A percentile compares a stretch with the other conserved stretches of the same genome.
Evolutionary conservation across 2,113 vertebrate genomes (phyloP).

Genomic region (Brienomyrus brachyistius): DNA sequence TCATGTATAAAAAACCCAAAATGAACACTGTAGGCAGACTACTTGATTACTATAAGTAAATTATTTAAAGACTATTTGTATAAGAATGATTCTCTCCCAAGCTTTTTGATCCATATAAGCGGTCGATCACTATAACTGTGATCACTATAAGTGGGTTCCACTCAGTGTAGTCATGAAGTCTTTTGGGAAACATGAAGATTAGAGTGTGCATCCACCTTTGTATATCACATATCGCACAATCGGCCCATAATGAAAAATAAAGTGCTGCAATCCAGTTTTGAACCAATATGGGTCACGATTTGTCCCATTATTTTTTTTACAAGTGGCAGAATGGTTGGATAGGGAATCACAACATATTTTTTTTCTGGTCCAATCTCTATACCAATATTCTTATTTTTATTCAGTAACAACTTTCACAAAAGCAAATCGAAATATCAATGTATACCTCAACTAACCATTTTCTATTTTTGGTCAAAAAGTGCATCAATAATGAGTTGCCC

Average conservation of each 20-base stretch:
- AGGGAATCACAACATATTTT: not conserved
- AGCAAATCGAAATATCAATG: not conserved
- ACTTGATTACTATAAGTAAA: too few species aligned
- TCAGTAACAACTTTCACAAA: not conserved
- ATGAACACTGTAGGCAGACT: too few species aligned
- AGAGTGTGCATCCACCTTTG: not conserved
- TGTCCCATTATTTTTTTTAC: not conserved
- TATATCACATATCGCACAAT: not conserved
- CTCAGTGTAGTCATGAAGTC: not conserved
- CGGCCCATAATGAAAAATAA: not conserved
- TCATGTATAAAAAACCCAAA: too few species aligned
- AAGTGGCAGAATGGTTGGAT: not conserved
- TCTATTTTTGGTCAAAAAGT: not conserved
- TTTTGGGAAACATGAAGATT: not conserved
- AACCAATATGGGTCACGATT: not conserved
- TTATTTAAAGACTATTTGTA: too few species aligned
- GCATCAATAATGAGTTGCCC: not conserved
- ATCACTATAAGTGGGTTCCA: too few species aligned
- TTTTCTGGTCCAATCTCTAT: not conserved
- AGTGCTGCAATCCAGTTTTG: not conserved
- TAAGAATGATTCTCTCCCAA: too few species aligned
- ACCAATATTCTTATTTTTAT: not conserved
- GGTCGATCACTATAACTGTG: too few species aligned
- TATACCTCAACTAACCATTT: not conserved
- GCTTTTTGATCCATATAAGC: too few species aligned